A percentile compares a stretch with the other conserved stretches of the same genome.
phyloP scores from a whole-genome alignment of 2,113 vertebrate species.

The Leptosomus discolor region DNA sequence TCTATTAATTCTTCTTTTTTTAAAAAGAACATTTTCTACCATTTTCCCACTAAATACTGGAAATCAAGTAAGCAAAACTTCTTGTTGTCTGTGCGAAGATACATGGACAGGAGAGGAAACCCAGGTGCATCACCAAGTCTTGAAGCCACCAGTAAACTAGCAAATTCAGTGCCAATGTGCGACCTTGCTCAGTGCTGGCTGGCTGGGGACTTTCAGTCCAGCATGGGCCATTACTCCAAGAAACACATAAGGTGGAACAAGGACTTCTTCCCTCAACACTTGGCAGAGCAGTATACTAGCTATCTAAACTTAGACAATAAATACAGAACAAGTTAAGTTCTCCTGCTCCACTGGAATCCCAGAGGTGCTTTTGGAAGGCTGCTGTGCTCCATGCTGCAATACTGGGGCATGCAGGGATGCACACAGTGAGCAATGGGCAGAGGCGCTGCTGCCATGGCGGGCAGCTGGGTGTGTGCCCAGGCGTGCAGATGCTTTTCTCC shows the following conservation, averaged over 20 bases:
- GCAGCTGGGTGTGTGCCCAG: not conserved
- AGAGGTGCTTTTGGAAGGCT: not conserved
- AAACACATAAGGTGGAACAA: not conserved
- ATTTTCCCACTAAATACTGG: not conserved
- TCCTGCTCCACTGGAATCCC: not conserved
- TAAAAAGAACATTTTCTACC: not conserved
- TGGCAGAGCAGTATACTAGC: not conserved
- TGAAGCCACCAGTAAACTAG: not conserved
- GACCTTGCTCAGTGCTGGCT: not conserved
- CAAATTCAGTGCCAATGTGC: not conserved
- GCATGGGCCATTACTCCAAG: not conserved
- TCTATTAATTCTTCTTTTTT: not conserved
- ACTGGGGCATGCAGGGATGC: fast-evolving
- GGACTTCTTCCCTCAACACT: not conserved
- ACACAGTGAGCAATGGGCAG: not conserved
- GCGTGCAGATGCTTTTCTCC: fast-evolving
- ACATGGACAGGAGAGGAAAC: not conserved
- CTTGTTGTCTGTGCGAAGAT: not conserved
- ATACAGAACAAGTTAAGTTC: not conserved
- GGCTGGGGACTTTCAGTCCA: not conserved
- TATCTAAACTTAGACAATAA: not conserved
- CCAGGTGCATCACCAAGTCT: not conserved
- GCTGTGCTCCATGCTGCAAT: not conserved
- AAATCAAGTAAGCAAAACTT: not conserved
- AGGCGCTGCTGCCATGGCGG: not conserved